phyloP scores from a whole-genome alignment of 2,888 invertebrate species.

The Cosmopolites sordidus region DNA sequence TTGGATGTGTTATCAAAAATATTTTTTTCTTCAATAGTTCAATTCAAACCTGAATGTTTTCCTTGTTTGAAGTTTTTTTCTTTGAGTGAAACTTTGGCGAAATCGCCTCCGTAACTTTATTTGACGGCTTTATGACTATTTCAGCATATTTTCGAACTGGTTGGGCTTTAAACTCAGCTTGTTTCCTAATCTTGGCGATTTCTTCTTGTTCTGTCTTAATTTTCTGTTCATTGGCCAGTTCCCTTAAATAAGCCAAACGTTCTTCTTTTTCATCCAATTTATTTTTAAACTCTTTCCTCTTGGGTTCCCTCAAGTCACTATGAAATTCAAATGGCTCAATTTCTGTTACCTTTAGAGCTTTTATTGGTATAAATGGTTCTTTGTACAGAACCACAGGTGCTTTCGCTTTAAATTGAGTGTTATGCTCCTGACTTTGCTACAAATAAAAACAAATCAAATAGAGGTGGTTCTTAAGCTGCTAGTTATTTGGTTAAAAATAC shows the following conservation, averaged over 20 bases:
- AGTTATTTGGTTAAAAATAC: too few relatives aligned
- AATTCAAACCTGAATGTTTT: conserved; percentile 9
- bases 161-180: conserved; percentile 59
- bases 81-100: conserved; percentile 54
- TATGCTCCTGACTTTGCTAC: too few relatives aligned
- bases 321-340: conserved; percentile 57
- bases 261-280: conserved; percentile 55
- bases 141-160: conserved; percentile 55
- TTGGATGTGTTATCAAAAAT: too few relatives aligned
- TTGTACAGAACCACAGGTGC: conserved; percentile 59
- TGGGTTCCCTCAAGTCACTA: conserved; percentile 60
- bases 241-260: conserved; percentile 30
- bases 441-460: too few relatives aligned
- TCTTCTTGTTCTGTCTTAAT: conserved; percentile 51
- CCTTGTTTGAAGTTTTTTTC: conserved; percentile 30
- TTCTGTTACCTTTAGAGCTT: conserved; percentile 48
- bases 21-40: too few relatives aligned
- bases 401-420: conserved; percentile 58
- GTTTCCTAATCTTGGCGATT: conserved; percentile 53
- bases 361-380: conserved; percentile 62
- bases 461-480: too few relatives aligned
- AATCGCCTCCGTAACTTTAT: conserved; percentile 59
- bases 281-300: conserved; percentile 59
- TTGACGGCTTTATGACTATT: conserved; percentile 53
- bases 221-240: conserved; percentile 45